These are phyloP conservation scores for Yponomeuta sedellus DNA, from an alignment of 2,888 invertebrate genomes.

Conservation along the genomic window DNA sequence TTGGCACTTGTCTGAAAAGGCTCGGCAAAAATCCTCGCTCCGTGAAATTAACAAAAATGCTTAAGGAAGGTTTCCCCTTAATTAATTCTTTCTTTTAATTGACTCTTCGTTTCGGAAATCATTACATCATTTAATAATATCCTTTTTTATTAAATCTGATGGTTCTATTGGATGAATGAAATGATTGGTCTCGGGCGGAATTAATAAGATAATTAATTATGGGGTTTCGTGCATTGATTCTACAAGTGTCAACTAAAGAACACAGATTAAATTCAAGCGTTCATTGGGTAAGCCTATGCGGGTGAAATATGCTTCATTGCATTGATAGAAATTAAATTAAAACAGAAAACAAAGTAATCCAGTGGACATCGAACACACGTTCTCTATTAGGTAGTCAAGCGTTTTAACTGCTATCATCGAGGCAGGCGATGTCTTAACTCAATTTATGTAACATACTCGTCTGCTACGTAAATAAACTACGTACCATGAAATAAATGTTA, in stretches of 20 bases:
- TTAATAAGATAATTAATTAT: not conserved
- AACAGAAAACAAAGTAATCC: too few relatives aligned
- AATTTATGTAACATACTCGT: too few relatives aligned
- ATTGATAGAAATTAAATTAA: not conserved
- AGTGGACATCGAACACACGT: too few relatives aligned
- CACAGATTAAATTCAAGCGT: too few relatives aligned
- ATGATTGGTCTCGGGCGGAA: not conserved
- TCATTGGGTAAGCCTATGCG: too few relatives aligned
- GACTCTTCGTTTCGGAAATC: slow-evolving; percentile 5
- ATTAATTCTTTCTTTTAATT: slow-evolving; percentile 10
- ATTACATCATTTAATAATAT: not conserved
- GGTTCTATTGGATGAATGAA: not conserved
- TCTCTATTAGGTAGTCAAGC: too few relatives aligned
- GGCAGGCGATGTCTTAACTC: too few relatives aligned
- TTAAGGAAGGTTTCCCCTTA: not conserved
- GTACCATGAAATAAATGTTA: too few relatives aligned
- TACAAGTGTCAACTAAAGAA: too few relatives aligned
- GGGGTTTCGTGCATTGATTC: not conserved
- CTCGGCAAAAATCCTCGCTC: not conserved
- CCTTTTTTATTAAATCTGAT: not conserved
- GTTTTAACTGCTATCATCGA: too few relatives aligned
- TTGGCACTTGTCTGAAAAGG: not conserved
- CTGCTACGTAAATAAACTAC: too few relatives aligned
- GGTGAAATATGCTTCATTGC: too few relatives aligned
- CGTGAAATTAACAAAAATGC: slow-evolving; percentile 4